A percentile compares a stretch with the other conserved stretches of the same genome.
These are phyloP conservation scores for Mimumesa dahlbomi DNA, from an alignment of 2,888 invertebrate species.

Conservation along the genomic window DNA sequence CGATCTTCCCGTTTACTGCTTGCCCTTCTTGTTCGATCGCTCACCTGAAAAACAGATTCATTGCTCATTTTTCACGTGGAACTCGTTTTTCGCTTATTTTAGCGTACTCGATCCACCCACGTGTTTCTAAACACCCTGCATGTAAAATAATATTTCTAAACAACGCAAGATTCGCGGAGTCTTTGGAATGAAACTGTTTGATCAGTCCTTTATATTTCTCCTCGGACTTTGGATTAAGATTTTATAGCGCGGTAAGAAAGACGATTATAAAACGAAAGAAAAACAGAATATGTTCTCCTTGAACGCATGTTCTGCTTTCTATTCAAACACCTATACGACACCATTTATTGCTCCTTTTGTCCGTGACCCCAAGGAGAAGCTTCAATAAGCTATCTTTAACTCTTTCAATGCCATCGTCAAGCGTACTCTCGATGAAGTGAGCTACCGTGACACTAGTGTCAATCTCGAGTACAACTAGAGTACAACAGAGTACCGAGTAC, in stretches of 20 bases:
- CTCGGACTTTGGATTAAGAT: no score
- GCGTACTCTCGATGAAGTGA: slow-evolving; percentile 41
- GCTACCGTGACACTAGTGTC: slow-evolving; percentile 23
- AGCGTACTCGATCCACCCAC: no score
- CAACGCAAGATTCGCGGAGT: not conserved
- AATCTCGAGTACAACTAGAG: slow-evolving; percentile 31
- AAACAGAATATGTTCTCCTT: slow-evolving; percentile 12
- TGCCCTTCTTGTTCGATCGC: slow-evolving; percentile 78
- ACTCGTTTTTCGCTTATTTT: no score
- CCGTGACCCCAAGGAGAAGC: slow-evolving; percentile 44
- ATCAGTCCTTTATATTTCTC: no score
- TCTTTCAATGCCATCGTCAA: slow-evolving; percentile 56
- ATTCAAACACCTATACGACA: slow-evolving; percentile 31
- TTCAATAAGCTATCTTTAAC: slow-evolving; percentile 59
- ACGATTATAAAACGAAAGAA: slow-evolving; percentile 5
- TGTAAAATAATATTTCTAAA: not conserved
- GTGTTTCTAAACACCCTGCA: no score
- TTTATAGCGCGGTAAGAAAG: not conserved
- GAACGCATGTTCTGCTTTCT: slow-evolving; percentile 3
- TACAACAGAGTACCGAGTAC: slow-evolving; percentile 5
- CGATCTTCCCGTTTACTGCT: slow-evolving; percentile 70
- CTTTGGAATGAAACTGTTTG: no score
- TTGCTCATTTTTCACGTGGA: no score
- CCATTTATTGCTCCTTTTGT: slow-evolving; percentile 42
- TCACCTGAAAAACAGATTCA: slow-evolving; percentile 70